A percentile compares a stretch with the other conserved stretches of the same genome.
Conservation (phyloP, 2,888 invertebrate genomes). For the Euplexia lucipara region DNA sequence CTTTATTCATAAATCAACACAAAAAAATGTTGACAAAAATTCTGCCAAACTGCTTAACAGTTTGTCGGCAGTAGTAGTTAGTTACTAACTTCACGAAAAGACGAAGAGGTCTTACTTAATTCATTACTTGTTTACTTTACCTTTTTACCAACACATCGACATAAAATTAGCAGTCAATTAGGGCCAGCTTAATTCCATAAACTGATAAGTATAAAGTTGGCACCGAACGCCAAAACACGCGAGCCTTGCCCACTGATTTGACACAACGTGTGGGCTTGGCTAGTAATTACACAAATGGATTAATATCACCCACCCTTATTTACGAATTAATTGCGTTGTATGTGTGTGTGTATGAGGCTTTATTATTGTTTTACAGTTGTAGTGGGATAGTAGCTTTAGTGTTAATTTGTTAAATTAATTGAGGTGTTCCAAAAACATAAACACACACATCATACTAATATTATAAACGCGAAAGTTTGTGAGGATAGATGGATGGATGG, state of each 20-base stretch:
- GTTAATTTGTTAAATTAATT: neutral
- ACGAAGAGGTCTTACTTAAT: too few relatives aligned
- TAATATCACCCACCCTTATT: slow-evolving; percentile 69
- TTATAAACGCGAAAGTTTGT: too few relatives aligned
- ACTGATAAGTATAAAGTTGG: slow-evolving; percentile 54
- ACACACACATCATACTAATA: too few relatives aligned
- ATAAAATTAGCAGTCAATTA: slow-evolving; percentile 51
- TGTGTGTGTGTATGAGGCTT: slow-evolving; percentile 26
- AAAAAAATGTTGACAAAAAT: too few relatives aligned
- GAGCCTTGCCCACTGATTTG: slow-evolving; percentile 67
- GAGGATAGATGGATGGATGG: too few relatives aligned
- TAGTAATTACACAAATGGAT: slow-evolving; percentile 81
- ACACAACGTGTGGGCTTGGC: slow-evolving; percentile 58
- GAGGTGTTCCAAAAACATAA: too few relatives aligned
- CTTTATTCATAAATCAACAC: too few relatives aligned
- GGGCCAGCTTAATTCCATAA: slow-evolving; percentile 42
- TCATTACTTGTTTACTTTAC: slow-evolving; percentile 4
- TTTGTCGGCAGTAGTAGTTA: too few relatives aligned
- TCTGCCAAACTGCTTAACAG: too few relatives aligned
- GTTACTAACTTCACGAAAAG: too few relatives aligned
- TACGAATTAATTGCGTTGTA: slow-evolving; percentile 59
- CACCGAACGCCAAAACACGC: slow-evolving; percentile 56
- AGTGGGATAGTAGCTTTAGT: neutral
- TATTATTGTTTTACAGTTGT: slow-evolving; percentile 32
- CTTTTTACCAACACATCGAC: slow-evolving; percentile 8